A percentile compares a stretch with the other conserved stretches of the same genome.
Evolutionary conservation across 2,797 vertebrate genomes (phyloP).

Genomic region (Syngnathus acus): DNA sequence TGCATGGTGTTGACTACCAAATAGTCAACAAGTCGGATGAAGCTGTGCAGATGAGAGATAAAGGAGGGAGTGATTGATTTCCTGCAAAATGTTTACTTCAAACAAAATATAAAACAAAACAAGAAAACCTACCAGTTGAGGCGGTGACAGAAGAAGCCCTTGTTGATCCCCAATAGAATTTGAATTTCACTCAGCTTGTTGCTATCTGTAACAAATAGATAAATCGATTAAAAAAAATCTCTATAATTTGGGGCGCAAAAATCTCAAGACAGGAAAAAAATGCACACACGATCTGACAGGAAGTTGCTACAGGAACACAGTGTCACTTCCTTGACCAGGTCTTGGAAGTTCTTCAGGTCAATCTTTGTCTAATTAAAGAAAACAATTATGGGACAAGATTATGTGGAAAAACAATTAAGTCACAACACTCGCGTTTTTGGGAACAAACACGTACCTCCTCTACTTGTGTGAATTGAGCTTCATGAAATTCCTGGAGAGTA

Average conservation of each 20-base stretch:
- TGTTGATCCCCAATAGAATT: slow-evolving; percentile 60
- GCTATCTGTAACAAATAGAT: slow-evolving; percentile 27
- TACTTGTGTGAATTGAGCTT: slow-evolving; percentile 59
- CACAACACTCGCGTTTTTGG: background rate
- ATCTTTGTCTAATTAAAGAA: slow-evolving; percentile 56
- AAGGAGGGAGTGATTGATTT: background rate
- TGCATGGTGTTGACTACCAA: slow-evolving; percentile 77
- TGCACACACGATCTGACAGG: slow-evolving; percentile 56
- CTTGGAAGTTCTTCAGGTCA: slow-evolving; percentile 69
- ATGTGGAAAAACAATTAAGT: background rate
- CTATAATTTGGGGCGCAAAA: background rate
- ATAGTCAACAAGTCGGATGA: slow-evolving; percentile 80
- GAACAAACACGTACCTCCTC: slow-evolving; percentile 56
- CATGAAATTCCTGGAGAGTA: slow-evolving; percentile 72
- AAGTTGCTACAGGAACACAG: slow-evolving; percentile 65
- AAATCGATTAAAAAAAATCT: background rate
- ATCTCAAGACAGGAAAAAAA: background rate
- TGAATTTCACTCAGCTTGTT: slow-evolving; percentile 47
- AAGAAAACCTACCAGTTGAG: slow-evolving; percentile 64
- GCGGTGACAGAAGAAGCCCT: slow-evolving; percentile 60
- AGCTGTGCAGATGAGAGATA: slow-evolving; percentile 54
- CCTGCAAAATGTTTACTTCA: background rate
- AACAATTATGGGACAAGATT: slow-evolving; percentile 1
- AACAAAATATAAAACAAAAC: background rate
- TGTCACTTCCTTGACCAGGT: slow-evolving; percentile 73